These are phyloP conservation scores for Toxonevra muliebris DNA, from an alignment of 2,888 invertebrate genomes.

Conservation along the genomic window DNA sequence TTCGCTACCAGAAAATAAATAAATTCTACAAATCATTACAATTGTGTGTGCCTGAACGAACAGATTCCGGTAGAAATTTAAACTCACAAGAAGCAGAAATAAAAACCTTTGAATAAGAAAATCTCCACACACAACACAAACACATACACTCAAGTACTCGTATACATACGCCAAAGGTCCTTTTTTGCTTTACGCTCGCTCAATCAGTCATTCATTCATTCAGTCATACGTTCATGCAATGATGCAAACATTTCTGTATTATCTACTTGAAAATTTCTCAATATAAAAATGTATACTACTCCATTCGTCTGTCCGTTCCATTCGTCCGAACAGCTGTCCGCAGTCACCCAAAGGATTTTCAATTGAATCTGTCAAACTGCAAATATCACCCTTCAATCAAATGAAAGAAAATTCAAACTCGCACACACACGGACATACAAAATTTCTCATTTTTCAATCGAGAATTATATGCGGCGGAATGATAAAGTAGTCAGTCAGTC, in stretches of 20 bases:
- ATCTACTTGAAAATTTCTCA: not conserved
- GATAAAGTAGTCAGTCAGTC: too few relatives aligned
- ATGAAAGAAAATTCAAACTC: conserved; percentile 29
- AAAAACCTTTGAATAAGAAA: too few relatives aligned
- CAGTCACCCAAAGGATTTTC: conserved; percentile 47
- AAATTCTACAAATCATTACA: too few relatives aligned
- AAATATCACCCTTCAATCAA: conserved; percentile 56
- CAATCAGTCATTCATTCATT: conserved; percentile 42
- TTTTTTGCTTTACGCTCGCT: conserved; percentile 20
- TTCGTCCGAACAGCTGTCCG: conserved; percentile 1
- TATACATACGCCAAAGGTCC: not conserved
- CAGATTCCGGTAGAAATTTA: too few relatives aligned
- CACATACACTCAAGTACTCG: too few relatives aligned
- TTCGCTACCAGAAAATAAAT: too few relatives aligned
- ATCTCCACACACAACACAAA: not conserved
- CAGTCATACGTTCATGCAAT: conserved; percentile 16
- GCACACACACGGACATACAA: conserved; percentile 13
- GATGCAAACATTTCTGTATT: conserved; percentile 25
- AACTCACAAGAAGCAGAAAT: too few relatives aligned
- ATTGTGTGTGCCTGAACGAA: too few relatives aligned
- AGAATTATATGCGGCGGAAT: too few relatives aligned
- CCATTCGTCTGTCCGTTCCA: conserved; percentile 17
- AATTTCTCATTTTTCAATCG: conserved; percentile 34
- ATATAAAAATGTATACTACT: not conserved
- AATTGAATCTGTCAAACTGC: conserved; percentile 54